Percentiles rank a stretch among this genome's conserved stretches.
Conservation (phyloP, 2,888 invertebrate genomes). For the Stenodema calcarata region DNA sequence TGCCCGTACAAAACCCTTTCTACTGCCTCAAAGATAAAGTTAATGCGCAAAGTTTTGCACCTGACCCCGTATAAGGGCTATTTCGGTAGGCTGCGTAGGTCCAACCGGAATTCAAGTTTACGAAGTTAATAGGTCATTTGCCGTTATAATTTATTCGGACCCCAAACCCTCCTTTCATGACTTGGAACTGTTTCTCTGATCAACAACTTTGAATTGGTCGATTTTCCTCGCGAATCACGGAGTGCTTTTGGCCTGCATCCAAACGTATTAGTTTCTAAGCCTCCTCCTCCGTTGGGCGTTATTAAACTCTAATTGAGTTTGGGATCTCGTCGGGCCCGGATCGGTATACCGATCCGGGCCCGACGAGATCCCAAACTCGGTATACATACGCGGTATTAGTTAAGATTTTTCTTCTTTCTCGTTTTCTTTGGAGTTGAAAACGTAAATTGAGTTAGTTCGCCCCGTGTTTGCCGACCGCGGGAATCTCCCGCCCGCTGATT, state of each 20-base stretch:
- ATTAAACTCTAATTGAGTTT: background rate
- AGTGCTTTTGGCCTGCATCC: background rate
- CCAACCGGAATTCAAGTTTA: background rate
- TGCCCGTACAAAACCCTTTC: background rate
- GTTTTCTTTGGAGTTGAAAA: too few species aligned
- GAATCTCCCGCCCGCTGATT: too few species aligned
- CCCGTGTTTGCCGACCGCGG: too few species aligned
- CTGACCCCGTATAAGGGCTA: background rate
- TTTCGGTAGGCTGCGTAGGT: background rate
- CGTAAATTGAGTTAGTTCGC: too few species aligned
- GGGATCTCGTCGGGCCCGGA: background rate
- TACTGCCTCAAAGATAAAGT: constrained; percentile 3
- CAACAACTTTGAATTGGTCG: background rate
- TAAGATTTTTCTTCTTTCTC: too few species aligned
- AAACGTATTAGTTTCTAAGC: background rate
- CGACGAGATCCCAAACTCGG: too few species aligned
- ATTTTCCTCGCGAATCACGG: background rate
- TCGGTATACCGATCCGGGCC: too few species aligned
- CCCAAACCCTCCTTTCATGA: background rate
- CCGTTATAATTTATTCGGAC: background rate
- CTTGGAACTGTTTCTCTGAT: background rate
- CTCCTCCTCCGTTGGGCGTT: background rate
- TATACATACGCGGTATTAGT: too few species aligned
- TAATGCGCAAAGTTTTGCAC: constrained; percentile 29
- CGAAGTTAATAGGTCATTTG: background rate